phyloP scores from a whole-genome alignment of 2,797 vertebrate species.

The Acanthurus tractus region DNA sequence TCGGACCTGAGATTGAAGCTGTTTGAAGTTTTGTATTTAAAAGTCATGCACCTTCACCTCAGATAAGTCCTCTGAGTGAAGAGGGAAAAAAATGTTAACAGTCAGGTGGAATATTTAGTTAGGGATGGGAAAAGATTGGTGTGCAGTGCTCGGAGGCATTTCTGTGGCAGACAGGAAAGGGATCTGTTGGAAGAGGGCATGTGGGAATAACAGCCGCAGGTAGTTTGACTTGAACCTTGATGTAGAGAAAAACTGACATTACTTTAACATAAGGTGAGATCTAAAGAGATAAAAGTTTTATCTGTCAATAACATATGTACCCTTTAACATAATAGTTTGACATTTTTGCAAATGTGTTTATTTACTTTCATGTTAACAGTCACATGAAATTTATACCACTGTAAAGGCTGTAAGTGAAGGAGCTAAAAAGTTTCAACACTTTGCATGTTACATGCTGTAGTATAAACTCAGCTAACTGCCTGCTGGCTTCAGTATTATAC shows the following conservation, averaged over 20 bases:
- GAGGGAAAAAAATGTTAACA: neutral
- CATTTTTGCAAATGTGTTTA: neutral
- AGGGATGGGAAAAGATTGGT: conserved; percentile 25
- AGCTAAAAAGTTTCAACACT: no score
- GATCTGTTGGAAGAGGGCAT: conserved; percentile 5
- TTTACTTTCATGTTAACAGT: neutral
- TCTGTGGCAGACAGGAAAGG: conserved; percentile 8
- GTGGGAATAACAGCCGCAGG: conserved; percentile 16
- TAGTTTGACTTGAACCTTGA: neutral
- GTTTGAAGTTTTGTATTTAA: conserved; percentile 63
- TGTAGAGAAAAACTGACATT: neutral
- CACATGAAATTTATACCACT: neutral
- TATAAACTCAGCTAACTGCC: neutral
- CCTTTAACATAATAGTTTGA: neutral
- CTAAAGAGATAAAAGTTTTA: neutral
- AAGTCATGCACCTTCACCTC: conserved; percentile 47
- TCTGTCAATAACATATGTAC: neutral
- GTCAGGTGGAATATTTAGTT: neutral
- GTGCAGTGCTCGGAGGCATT: conserved; percentile 28
- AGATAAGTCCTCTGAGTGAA: conserved; percentile 20
- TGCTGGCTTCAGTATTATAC: no score
- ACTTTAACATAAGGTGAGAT: neutral
- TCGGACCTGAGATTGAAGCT: conserved; percentile 31
- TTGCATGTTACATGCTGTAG: neutral
- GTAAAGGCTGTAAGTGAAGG: neutral